Percentiles rank a stretch among this genome's conserved stretches.
These are phyloP conservation scores for Agriopis leucophaearia DNA, from an alignment of 2,888 invertebrate genomes.

Conservation along the genomic window DNA sequence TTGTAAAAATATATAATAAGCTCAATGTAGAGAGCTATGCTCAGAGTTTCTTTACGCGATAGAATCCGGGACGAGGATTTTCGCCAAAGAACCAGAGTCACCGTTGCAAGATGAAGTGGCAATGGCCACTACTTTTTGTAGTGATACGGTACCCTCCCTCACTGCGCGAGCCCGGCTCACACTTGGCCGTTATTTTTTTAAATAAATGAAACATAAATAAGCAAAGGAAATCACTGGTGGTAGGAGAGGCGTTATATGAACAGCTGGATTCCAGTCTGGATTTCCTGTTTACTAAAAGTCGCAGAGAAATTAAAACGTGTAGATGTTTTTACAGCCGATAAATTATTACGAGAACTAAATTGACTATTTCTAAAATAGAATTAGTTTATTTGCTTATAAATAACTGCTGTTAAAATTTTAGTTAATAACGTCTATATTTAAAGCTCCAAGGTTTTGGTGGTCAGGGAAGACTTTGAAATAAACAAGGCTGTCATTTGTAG, in stretches of 20 bases:
- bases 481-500: too few species aligned
- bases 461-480: not conserved
- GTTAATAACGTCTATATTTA: constrained; percentile 3
- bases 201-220: not conserved
- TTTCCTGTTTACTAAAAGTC: constrained; percentile 56
- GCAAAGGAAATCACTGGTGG: not conserved
- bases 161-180: too few species aligned
- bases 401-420: constrained; percentile 1
- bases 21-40: too few species aligned
- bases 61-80: too few species aligned
- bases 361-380: constrained; percentile 25
- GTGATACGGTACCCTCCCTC: too few species aligned
- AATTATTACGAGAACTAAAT: constrained; percentile 38
- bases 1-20: too few species aligned
- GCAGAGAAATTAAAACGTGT: constrained; percentile 37
- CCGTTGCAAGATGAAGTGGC: too few species aligned
- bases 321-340: constrained; percentile 41
- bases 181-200: not conserved
- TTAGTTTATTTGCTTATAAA: constrained; percentile 22
- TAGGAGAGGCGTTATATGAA: not conserved
- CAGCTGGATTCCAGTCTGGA: constrained; percentile 40
- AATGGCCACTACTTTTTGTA: too few species aligned
- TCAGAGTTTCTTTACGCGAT: too few species aligned
- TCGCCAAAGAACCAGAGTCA: too few species aligned
- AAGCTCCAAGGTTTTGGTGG: constrained; percentile 6